These are phyloP conservation scores for Drosophila anceps DNA, from an alignment of 2,888 invertebrate species.

Conservation along the genomic window DNA sequence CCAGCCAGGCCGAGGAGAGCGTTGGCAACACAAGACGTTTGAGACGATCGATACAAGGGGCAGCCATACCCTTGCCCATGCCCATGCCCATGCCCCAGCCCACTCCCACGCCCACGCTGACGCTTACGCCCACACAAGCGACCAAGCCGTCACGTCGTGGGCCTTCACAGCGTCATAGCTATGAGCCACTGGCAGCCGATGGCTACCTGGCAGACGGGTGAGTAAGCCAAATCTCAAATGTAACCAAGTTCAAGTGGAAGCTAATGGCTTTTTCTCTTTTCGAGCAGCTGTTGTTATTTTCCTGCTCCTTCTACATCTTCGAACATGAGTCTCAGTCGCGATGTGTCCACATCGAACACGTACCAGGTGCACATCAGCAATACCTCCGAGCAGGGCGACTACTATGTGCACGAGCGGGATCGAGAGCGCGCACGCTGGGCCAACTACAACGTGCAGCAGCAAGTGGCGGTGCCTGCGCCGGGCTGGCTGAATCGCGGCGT, in stretches of 20 bases:
- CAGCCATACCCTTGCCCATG: conserved; percentile 32
- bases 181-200: conserved; percentile 68
- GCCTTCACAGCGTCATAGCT: conserved; percentile 55
- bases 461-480: conserved; percentile 73
- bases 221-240: conserved; percentile 31
- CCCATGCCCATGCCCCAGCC: conserved; percentile 9
- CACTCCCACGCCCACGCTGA: conserved; percentile 15
- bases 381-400: conserved; percentile 72
- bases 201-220: conserved; percentile 70
- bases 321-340: conserved; percentile 80
- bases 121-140: conserved; percentile 26
- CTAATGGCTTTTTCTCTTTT: background rate
- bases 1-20: conserved; percentile 49
- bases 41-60: conserved; percentile 74
- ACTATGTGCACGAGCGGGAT: conserved; percentile 87
- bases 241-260: background rate
- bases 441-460: conserved; percentile 86
- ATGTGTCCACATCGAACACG: conserved; percentile 85
- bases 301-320: conserved; percentile 75
- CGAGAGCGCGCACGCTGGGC: conserved; percentile 91
- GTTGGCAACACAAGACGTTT: conserved; percentile 45
- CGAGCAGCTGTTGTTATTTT: conserved; percentile 69
- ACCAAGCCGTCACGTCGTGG: conserved; percentile 59
- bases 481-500: conserved; percentile 87
- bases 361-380: conserved; percentile 83